phyloP scores from a whole-genome alignment of 2,113 vertebrate genomes.

The Pteropus alecto region DNA sequence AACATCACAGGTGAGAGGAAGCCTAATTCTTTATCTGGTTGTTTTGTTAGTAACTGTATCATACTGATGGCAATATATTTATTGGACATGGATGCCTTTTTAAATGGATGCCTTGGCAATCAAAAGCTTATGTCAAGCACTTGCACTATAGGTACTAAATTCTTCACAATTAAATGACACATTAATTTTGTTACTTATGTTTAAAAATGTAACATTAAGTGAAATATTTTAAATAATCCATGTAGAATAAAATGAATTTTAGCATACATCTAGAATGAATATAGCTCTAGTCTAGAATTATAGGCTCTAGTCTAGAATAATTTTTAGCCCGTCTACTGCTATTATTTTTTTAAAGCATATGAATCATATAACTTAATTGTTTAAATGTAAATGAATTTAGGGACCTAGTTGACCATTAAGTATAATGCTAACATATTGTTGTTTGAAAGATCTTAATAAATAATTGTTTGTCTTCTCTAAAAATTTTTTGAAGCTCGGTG shows the following conservation, averaged over 20 bases:
- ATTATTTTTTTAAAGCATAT: neutral
- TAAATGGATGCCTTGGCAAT: neutral
- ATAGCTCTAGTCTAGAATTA: neutral
- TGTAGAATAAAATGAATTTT: neutral
- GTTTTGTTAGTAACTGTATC: neutral
- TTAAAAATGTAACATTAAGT: neutral
- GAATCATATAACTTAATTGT: neutral
- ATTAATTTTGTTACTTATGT: neutral
- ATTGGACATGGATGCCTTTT: neutral
- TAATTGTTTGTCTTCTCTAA: neutral
- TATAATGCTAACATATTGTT: neutral
- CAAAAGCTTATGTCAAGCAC: neutral
- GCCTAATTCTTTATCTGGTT: neutral
- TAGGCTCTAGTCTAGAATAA: neutral
- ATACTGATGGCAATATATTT: neutral
- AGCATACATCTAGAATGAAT: neutral
- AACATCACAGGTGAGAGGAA: neutral
- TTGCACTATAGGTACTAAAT: neutral
- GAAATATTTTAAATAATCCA: neutral
- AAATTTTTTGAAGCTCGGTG: neutral
- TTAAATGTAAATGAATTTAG: neutral
- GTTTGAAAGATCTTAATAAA: neutral
- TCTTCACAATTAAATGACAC: neutral
- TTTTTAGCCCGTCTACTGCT: neutral
- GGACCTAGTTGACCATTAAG: neutral